Evolutionary conservation across 2,888 invertebrate species (phyloP), one percentile per base, ranked within the genome.

Genomic region (Magallana nippona): DNA sequence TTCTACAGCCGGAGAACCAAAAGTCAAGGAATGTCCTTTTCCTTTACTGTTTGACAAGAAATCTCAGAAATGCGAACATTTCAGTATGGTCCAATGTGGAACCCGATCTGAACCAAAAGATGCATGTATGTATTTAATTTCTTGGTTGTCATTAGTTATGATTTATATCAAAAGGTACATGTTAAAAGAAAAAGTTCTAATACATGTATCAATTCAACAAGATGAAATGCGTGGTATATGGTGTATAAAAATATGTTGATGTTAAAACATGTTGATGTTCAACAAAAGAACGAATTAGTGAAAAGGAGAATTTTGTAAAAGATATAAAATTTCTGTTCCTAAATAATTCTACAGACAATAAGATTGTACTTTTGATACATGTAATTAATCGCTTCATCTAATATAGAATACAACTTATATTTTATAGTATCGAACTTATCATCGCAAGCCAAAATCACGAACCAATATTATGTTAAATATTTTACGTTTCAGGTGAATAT

Each of bases 21-120:
- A 77, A 55, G 55, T 84, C 5, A 71, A 79, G 58, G 85, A 86
- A 57, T 86, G 85, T 82, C 84, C 83, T 8, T 86, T 82, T 44
- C 85, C 85, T 0, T 57, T 86, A 0, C 79, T 86, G 22, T 86
- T 80, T 80, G 85, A 86, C 55, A 82, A 82, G 56, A 62, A 86
- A 22, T 58, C 56, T 13, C 62, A 60, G 55, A 71, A 56, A 2
- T 86, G 85, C 82, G 56, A 78, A 2, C 77, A 63, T 19, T 80
- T 80, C 10, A 79, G 82, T 15, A 60, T 55, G n/a, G 79, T 63
- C 1, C 79, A 83, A 56, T 86, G 85, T 86, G 83, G 80, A 10
- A 22, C 57, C 13, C 71, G 82, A 27, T 32, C n/a, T 17, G 57
- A 60, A 56, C 82, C 78, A 15, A 86, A 82, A 62, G 84, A 84